Conservation (phyloP, 2,888 invertebrate species). For the Stenurella melanura region DNA sequence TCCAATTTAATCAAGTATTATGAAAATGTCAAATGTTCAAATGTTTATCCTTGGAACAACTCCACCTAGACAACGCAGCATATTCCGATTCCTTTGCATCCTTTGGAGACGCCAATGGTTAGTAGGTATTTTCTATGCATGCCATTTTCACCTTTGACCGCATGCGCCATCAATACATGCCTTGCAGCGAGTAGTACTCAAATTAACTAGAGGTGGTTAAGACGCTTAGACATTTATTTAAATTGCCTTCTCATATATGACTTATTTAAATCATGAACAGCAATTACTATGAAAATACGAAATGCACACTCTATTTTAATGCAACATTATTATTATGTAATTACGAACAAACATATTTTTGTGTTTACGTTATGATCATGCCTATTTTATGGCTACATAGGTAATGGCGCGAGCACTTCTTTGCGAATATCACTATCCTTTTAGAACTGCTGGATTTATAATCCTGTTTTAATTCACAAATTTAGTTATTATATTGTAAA, state of each 20-base stretch:
- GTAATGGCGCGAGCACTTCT: too few relatives aligned
- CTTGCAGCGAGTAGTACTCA: slow-evolving; percentile 18
- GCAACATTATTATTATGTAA: slow-evolving; percentile 4
- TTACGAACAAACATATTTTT: not conserved
- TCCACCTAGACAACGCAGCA: too few relatives aligned
- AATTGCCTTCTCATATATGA: slow-evolving; percentile 32
- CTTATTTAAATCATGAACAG: slow-evolving; percentile 31
- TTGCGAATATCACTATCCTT: too few relatives aligned
- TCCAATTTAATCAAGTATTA: too few relatives aligned
- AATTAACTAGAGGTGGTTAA: slow-evolving; percentile 24
- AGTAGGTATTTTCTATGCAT: slow-evolving; percentile 38
- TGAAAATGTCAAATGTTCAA: too few relatives aligned
- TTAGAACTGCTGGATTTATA: too few relatives aligned
- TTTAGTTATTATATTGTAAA: too few relatives aligned
- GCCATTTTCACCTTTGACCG: slow-evolving; percentile 41
- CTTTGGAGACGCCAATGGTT: slow-evolving; percentile 22
- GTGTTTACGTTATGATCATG: not conserved
- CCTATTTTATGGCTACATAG: not conserved
- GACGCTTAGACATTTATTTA: slow-evolving; percentile 29
- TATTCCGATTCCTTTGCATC: not conserved
- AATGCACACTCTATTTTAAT: not conserved
- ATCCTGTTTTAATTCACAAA: too few relatives aligned
- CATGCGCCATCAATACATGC: slow-evolving; percentile 18
- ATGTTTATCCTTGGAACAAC: too few relatives aligned
- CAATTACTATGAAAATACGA: slow-evolving; percentile 3